Evolutionary conservation across 2,797 vertebrate species (phyloP), one percentile per base, ranked within the genome.

Genomic region (Epinephelus coioides): DNA sequence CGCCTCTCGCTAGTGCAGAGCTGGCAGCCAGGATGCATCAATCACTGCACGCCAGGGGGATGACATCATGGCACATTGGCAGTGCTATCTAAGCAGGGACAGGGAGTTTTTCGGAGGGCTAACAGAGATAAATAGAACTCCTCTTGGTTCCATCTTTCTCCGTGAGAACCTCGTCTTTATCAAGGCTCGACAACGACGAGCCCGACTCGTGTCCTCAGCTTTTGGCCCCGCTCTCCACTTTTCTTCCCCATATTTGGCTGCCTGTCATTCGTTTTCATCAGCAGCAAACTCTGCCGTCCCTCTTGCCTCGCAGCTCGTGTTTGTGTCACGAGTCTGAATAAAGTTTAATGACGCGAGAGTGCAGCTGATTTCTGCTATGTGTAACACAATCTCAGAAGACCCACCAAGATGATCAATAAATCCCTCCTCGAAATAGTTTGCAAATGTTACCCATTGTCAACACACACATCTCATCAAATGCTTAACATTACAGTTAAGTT

Each of bases 31-130:
- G 90, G 92, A 91, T 57, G 87, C 90, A 96, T 95, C 91, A 93
- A 94, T 96, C 94, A 95, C 86, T 30, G 89, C 88, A 84, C 85
- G 83, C 87, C 90, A 76, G 89, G 86, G 92, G 92, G 86, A 93
- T 95, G 94, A 96, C 94, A 95, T 96, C 95, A 95, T 90, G 81
- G 90, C 72, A 86, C 89, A 94, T 94, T 95, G 95, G 93, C 93
- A 92, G 87, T 67, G 74, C 91, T 94, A 94, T 95, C 91, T 95
- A 91, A 95, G 91, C 89, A 81, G 85, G 85, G 90, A 94, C 84
- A 72, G 84, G 79, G 88, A 89, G 88, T 84, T 89, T 92, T 91
- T 86, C 76, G 65, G 79, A 79, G 83, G 86, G 78, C 83, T 90
- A 93, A 92, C 75, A 25, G 88, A 96, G 95, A 96, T 95, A 95